Base-by-base conservation (phyloP, 2,113 vertebrate species). In the Ariopsis seemanni region DNA sequence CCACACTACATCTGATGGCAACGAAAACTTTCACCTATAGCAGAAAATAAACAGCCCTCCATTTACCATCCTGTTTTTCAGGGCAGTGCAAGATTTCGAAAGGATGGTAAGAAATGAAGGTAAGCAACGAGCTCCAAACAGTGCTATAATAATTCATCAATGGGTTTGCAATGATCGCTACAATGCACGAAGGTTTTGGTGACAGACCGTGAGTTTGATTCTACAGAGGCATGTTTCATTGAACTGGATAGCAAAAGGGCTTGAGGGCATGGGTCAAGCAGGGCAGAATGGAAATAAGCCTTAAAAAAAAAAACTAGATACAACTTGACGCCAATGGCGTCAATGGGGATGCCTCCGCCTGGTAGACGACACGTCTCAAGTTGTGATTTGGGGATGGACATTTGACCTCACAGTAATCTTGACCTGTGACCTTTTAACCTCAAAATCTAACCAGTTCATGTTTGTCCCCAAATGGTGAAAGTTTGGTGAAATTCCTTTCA, bases 221-320 rank as follows among this genome's bases (percentile, higher is more conserved):
- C 20, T 20, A 22, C 4, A n/a, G 18, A 20, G 50, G 18, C 42
- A 52, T 11, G 15, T 48, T 81, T 71, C 14, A 62, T 15, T 78
- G 42, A 85, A 20, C 30, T 52, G 22, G 42, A 63, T 42, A 82
- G 67, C 48, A 27, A 81, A 69, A 42, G 74, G 20, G 74, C 25
- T 65, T 57, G 20, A 74, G 12, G 30, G 2, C 27, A 30, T 14
- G 52, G 67, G 52, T 17, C 27, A 18, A 62, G 72, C 85, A 65
- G 30, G 62, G 42, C 25, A 81, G 63, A 77, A 84, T 27, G 60
- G 65, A 82, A 34, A 52, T 30, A 42, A 84, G 48, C 74, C 69
- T 34, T 50, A 50, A 79, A 84, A 86, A 86, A 86, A 57, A 72
- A 0, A 0, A 1, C 30, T 30, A 30, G 30, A 30, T 30, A 30